A percentile compares a stretch with the other conserved stretches of the same genome.
These are phyloP conservation scores for Machaerirhynchus nigripectus DNA, from an alignment of 2,113 vertebrate species.

Conservation along the genomic window DNA sequence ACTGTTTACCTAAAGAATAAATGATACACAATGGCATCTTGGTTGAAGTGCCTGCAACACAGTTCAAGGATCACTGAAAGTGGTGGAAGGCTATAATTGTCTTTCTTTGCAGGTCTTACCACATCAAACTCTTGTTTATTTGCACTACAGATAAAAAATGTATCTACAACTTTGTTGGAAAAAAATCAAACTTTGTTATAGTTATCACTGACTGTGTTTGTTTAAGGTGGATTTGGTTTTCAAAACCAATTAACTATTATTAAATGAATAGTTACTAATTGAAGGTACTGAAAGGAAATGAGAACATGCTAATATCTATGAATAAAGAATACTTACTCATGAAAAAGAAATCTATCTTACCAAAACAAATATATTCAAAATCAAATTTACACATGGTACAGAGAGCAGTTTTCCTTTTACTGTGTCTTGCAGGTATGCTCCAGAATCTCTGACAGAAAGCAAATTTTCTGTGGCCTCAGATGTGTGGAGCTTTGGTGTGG, in stretches of 20 bases:
- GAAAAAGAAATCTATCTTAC: background rate
- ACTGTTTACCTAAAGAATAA: background rate
- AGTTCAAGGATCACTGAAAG: background rate
- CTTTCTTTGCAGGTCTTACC: background rate
- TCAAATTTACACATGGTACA: background rate
- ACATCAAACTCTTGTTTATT: background rate
- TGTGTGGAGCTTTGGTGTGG: constrained; percentile 97
- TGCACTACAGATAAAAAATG: background rate
- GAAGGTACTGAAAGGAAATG: background rate
- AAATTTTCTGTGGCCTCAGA: constrained; percentile 97
- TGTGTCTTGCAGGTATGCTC: constrained; percentile 86
- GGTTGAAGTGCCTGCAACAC: background rate
- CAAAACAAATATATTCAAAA: background rate
- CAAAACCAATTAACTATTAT: background rate
- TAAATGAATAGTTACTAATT: background rate
- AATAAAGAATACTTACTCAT: background rate
- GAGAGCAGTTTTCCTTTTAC: background rate
- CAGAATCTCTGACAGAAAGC: constrained; percentile 95
- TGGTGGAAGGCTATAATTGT: background rate
- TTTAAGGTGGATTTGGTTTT: background rate
- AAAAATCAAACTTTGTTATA: background rate
- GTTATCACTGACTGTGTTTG: background rate
- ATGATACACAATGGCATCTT: background rate
- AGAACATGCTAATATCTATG: background rate
- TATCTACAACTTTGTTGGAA: background rate